phyloP scores from a whole-genome alignment of 2,888 invertebrate species.

The Melanostoma scalare region DNA sequence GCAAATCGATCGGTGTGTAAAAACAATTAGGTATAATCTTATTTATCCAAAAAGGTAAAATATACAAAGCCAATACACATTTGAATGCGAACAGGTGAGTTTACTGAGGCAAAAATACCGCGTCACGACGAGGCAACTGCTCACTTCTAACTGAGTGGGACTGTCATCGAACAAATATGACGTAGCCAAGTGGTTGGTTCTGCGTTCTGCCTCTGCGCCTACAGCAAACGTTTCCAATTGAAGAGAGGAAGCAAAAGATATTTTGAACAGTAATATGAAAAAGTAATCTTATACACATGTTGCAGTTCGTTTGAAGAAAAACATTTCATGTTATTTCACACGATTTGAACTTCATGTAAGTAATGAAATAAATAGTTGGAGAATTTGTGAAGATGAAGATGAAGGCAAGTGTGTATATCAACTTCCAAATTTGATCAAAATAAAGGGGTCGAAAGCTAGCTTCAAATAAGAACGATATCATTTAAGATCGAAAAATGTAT shows the following conservation, averaged over 20 bases:
- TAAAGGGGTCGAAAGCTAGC: too few relatives aligned
- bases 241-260: slow-evolving; percentile 55
- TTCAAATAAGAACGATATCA: too few relatives aligned
- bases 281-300: slow-evolving; percentile 25
- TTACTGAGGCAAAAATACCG: slow-evolving; percentile 22
- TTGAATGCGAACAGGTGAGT: slow-evolving; percentile 44
- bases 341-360: too few relatives aligned
- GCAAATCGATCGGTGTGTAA: slow-evolving; percentile 46
- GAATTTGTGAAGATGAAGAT: too few relatives aligned
- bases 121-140: slow-evolving; percentile 66
- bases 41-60: slow-evolving; percentile 32
- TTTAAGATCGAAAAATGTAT: too few relatives aligned
- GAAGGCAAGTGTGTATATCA: too few relatives aligned
- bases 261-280: slow-evolving; percentile 49
- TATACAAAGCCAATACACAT: slow-evolving; percentile 33
- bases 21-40: slow-evolving; percentile 51
- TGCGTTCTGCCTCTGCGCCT: slow-evolving; percentile 65
- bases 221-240: slow-evolving; percentile 61
- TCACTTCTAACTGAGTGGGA: slow-evolving; percentile 68
- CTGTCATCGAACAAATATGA: slow-evolving; percentile 51
- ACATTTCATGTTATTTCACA: too few relatives aligned
- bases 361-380: too few relatives aligned
- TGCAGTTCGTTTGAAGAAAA: too few relatives aligned
- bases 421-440: too few relatives aligned
- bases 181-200: slow-evolving; percentile 67